Evolutionary conservation across 2,888 invertebrate genomes (phyloP).

Genomic region (Silvanus unidentatus): DNA sequence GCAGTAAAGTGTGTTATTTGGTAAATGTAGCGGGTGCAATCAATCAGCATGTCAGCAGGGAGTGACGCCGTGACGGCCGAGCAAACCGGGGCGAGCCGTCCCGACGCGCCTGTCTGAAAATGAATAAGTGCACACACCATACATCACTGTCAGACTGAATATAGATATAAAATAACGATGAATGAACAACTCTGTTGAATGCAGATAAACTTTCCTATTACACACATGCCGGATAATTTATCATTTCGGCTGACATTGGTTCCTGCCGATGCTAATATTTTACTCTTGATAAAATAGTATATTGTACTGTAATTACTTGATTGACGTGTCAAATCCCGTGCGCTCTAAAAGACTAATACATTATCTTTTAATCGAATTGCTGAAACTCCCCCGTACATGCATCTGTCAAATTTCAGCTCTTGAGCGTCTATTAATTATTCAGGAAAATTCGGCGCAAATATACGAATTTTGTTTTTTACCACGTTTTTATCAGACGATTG

Average conservation of each 20-base stretch:
- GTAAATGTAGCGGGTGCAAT: slow-evolving; percentile 44
- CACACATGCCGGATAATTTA: slow-evolving; percentile 46
- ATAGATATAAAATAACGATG: slow-evolving; percentile 49
- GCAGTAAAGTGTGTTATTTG: slow-evolving; percentile 45
- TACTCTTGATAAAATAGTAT: slow-evolving; percentile 8
- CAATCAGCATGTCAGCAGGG: slow-evolving; percentile 44
- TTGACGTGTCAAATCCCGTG: slow-evolving; percentile 1
- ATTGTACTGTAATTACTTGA: slow-evolving; percentile 4
- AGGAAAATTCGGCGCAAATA: too few relatives aligned
- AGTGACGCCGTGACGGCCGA: slow-evolving; percentile 37
- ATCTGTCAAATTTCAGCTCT: too few relatives aligned
- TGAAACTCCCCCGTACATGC: too few relatives aligned
- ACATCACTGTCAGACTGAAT: slow-evolving; percentile 48
- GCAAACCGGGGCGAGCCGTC: slow-evolving; percentile 37
- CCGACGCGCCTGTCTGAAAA: slow-evolving; percentile 41
- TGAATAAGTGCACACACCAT: slow-evolving; percentile 48
- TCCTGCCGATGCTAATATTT: slow-evolving; percentile 24
- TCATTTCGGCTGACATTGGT: slow-evolving; percentile 35
- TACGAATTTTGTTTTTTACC: too few relatives aligned
- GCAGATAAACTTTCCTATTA: slow-evolving; percentile 48
- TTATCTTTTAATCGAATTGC: too few relatives aligned
- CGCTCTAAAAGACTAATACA: neutral
- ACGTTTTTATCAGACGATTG: too few relatives aligned
- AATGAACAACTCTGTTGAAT: slow-evolving; percentile 47
- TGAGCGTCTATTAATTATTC: too few relatives aligned